Evolutionary conservation across 2,888 invertebrate genomes (phyloP).

Genomic region (Apodemia mormo): DNA sequence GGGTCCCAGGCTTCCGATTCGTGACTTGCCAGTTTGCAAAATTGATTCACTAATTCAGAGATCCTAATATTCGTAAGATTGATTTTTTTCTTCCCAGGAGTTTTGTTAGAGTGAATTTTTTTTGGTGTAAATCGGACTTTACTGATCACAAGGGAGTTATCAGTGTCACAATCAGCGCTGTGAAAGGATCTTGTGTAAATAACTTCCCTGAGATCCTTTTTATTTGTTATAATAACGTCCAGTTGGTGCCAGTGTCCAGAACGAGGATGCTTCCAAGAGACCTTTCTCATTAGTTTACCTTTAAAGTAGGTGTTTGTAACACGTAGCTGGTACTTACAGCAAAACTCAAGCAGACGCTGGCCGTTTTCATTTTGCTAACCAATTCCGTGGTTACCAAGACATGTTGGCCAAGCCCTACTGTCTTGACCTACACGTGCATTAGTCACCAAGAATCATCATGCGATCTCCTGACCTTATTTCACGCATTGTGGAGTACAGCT

Average conservation of each 20-base stretch:
- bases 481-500: background rate
- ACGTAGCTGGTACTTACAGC: background rate
- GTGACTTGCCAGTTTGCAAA: no score
- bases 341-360: background rate
- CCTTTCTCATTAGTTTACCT: no score
- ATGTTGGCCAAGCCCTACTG: background rate
- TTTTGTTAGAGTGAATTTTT: background rate
- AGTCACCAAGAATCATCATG: background rate
- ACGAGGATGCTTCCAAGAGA: no score
- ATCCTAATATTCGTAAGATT: no score
- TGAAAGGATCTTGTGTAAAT: background rate
- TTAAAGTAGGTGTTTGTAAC: no score
- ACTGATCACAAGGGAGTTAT: background rate
- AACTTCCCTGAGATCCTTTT: background rate
- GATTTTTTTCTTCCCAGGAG: no score
- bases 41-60: no score
- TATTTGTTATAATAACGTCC: background rate
- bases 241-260: background rate
- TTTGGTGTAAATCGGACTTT: background rate
- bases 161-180: background rate
- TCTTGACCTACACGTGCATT: background rate
- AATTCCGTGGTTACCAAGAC: background rate
- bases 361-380: background rate
- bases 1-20: no score
- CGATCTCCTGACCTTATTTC: background rate